Evolutionary conservation across 2,888 invertebrate genomes (phyloP).

Genomic region (Limnephilus rhombicus): DNA sequence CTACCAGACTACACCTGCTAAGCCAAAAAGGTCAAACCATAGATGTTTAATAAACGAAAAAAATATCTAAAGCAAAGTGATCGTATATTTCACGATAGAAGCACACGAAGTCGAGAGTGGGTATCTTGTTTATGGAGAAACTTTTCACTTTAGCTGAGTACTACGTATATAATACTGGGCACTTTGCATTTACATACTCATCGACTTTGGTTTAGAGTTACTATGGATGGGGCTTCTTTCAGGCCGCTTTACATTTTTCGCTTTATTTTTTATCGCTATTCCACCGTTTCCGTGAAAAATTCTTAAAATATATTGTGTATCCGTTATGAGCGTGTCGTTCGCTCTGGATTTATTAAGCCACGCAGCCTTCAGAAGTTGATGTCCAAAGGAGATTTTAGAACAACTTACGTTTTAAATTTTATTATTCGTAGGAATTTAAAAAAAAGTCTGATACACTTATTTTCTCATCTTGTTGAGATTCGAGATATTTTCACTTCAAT

Average conservation of each 20-base stretch:
- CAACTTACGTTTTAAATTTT: not conserved
- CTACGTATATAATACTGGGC: slow-evolving; percentile 32
- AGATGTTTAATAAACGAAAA: slow-evolving; percentile 43
- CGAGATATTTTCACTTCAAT: not conserved
- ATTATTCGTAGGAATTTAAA: not conserved
- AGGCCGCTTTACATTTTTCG: slow-evolving; percentile 25
- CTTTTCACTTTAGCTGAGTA: slow-evolving; percentile 43
- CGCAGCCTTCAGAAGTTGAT: not conserved
- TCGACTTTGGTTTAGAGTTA: slow-evolving; percentile 40
- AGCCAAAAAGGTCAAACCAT: slow-evolving; percentile 41
- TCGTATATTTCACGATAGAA: slow-evolving; percentile 15
- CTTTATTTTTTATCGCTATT: slow-evolving; percentile 40
- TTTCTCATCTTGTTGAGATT: not conserved
- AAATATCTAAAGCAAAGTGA: slow-evolving; percentile 40
- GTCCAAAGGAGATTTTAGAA: not conserved
- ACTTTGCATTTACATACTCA: slow-evolving; percentile 43
- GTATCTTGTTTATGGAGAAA: slow-evolving; percentile 36
- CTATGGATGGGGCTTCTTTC: slow-evolving; percentile 8
- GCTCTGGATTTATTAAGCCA: slow-evolving; percentile 2
- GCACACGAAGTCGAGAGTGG: slow-evolving; percentile 20
- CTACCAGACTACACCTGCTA: slow-evolving; percentile 33
- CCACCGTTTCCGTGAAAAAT: slow-evolving; percentile 22
- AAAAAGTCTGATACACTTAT: not conserved
- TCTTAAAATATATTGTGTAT: slow-evolving; percentile 23
- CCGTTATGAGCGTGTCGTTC: slow-evolving; percentile 11